Evolutionary conservation across 2,888 invertebrate species (phyloP).

Genomic region (Lumbricus terrestris): DNA sequence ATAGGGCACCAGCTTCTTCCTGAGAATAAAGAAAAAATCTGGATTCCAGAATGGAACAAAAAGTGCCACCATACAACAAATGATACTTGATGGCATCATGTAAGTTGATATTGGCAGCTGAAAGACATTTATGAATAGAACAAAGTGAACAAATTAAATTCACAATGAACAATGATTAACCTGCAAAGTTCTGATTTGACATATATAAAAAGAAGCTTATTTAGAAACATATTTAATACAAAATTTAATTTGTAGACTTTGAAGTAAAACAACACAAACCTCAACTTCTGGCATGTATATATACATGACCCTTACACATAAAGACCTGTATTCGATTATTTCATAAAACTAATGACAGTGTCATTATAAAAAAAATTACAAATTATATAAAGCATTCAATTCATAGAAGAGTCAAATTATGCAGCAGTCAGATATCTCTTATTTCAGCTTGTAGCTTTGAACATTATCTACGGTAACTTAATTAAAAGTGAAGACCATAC

Average conservation of each 20-base stretch:
- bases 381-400: neutral
- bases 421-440: neutral
- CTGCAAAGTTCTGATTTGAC: no score
- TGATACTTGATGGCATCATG: no score
- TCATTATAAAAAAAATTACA: no score
- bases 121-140: no score
- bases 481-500: neutral
- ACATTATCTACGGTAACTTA: neutral
- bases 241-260: neutral
- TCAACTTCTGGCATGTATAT: neutral
- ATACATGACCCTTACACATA: neutral
- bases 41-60: no score
- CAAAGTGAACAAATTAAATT: no score
- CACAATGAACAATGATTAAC: no score
- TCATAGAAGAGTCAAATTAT: neutral
- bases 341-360: neutral
- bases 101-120: no score
- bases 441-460: neutral
- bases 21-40: no score
- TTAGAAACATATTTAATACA: neutral
- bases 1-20: no score
- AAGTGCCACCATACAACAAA: no score
- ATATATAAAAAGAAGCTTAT: neutral
- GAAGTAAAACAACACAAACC: neutral
- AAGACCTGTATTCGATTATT: no score